Evolutionary conservation across 2,113 vertebrate genomes (phyloP), one percentile per base, ranked within the genome.

Genomic region (Cololabis saira): DNA sequence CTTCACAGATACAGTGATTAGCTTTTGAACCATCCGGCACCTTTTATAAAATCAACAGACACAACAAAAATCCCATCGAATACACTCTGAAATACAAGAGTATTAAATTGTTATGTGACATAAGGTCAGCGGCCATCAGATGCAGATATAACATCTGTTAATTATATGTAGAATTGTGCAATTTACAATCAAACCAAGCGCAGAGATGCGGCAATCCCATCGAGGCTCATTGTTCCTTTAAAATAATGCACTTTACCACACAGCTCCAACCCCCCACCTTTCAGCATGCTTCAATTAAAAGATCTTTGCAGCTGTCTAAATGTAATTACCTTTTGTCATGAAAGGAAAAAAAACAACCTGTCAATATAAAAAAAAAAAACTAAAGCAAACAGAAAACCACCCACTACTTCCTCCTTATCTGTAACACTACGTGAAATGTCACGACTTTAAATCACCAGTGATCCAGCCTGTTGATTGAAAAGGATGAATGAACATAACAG

Each of bases 321-420:
- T 75, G 5, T 13, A 61, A 68, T 59, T 4, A 45, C 17, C 14
- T 22, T 42, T 62, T 55, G 9, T 45, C 30, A 62, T 17, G 66
- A 22, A 41, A 44, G 21, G 24, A 49, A 42, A 0, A 45, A 15
- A 21, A 49, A 9, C n/a, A n/a, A n/a, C n/a, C 12, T 49, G n/a
- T 19, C 0, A 53, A 53, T 16, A 21, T 61, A 12, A 15, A 59
- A 37, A 73, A 49, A 50, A 53, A 53, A 16, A 21, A 57, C 10
- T 11, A 59, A 37, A 73, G n/a, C 15, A 42, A 7, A 19, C 45
- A 42, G 43, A 17, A n/a, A 50, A 51, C 12, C 70, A 24, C 37
- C 30, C 55, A 68, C 61, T 14, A 30, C 66, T 76, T 81, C 74
- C 68, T 71, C 56, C 47, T 62, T 53, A 57, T 44, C 12, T 58